Conservation (phyloP, 2,888 invertebrate genomes). For the Anorthoa munda region DNA sequence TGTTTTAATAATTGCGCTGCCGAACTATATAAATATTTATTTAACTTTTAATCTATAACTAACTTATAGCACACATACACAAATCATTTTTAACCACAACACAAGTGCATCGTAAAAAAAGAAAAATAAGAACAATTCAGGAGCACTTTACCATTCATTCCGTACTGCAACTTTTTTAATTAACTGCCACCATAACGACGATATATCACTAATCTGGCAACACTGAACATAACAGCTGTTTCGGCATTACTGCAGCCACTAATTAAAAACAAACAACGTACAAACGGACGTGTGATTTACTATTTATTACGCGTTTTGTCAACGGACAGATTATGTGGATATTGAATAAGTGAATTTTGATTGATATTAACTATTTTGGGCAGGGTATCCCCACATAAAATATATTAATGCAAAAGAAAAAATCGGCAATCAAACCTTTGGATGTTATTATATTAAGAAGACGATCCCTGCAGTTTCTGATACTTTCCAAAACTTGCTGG, state of each 20-base stretch:
- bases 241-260: conserved; percentile 70
- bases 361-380: conserved; percentile 42
- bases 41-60: not conserved
- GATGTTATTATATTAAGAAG: not conserved
- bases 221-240: conserved; percentile 62
- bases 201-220: conserved; percentile 65
- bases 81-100: conserved; percentile 6
- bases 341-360: conserved; percentile 59
- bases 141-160: conserved; percentile 51
- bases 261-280: conserved; percentile 87
- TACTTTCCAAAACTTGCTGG: too few species aligned
- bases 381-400: too few species aligned
- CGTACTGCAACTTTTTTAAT: conserved; percentile 62
- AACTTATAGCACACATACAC: not conserved
- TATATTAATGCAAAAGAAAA: not conserved
- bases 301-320: conserved; percentile 66
- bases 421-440: not conserved
- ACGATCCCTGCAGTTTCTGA: not conserved
- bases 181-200: conserved; percentile 60
- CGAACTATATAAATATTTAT: not conserved
- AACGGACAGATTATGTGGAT: conserved; percentile 56
- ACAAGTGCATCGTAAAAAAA: conserved; percentile 10
- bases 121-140: conserved; percentile 35
- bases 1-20: not conserved
- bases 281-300: conserved; percentile 71